Base-by-base conservation (phyloP, 2,113 vertebrate species). In the Poeciliopsis prolifica region DNA sequence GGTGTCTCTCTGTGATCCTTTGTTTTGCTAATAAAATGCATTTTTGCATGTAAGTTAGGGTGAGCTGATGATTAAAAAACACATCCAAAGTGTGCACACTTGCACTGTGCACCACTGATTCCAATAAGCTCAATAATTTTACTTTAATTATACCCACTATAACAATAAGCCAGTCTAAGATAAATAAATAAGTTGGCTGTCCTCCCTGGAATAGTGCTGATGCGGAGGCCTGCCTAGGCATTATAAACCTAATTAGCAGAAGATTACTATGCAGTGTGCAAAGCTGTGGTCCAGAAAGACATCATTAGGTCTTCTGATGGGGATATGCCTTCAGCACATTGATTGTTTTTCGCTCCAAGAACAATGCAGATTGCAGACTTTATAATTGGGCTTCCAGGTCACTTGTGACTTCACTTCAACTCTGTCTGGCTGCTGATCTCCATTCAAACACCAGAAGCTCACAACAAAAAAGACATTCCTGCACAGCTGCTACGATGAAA, bases 171-270 rank as follows among this genome's bases (percentile, higher is more conserved):
- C 84, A 64, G 85, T 86, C 80, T 64, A 78, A 93, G 90, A 93
- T 94, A 93, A 95, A 95, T 94, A 94, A 94, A 95, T 93, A 95
- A 93, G 78, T 92, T 88, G 74, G 85, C 81, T 84, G 90, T 89
- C 87, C 93, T 94, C 93, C 79, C 86, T 91, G 93, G 94, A 92
- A 94, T 94, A 87, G 90, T 91, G 91, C 93, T 92, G 92, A 92
- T 91, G 93, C 88, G 84, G 91, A 94, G 92, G 93, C 92, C 92
- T 94, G 93, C 93, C 92, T 93, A 91, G 93, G 94, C 93, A 95
- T 95, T 94, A 95, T 94, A 94, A 94, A 93, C 90, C 92, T 95
- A 94, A 95, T 95, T 95, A 95, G 94, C 94, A 94, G 94, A 94
- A 95, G 94, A 95, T 95, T 95, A 95, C 94, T 93, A 95, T 95